Conservation (phyloP, 2,888 invertebrate species). For the Blastobasis adustella region DNA sequence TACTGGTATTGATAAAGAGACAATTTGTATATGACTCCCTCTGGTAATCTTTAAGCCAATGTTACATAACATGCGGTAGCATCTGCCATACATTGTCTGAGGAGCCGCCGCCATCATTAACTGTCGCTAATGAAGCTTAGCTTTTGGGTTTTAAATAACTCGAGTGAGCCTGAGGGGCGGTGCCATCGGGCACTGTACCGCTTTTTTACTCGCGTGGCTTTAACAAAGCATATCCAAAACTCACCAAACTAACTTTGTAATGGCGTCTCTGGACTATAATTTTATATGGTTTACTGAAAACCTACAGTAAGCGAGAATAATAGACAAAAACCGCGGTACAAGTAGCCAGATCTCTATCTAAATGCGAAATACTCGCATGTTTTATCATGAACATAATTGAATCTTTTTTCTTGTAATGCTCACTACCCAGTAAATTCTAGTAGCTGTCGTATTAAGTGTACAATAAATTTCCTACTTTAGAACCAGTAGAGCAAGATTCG, state of each 20-base stretch:
- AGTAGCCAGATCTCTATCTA: constrained; percentile 25
- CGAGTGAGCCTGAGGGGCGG: constrained; percentile 54
- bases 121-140: constrained; percentile 70
- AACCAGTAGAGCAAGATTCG: constrained; percentile 52
- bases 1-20: too few species aligned
- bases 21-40: too few species aligned
- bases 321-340: constrained; percentile 24
- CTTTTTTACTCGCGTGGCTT: constrained; percentile 61
- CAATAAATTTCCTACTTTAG: constrained; percentile 52
- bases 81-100: constrained; percentile 34
- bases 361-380: constrained; percentile 23
- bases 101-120: constrained; percentile 67
- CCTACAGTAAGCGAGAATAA: constrained; percentile 18
- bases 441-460: constrained; percentile 56
- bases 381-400: constrained; percentile 29
- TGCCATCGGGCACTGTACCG: constrained; percentile 33
- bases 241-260: constrained; percentile 49
- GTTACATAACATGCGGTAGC: constrained; percentile 36
- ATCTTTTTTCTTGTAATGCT: constrained; percentile 31
- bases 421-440: constrained; percentile 52
- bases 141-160: constrained; percentile 69
- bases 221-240: constrained; percentile 59
- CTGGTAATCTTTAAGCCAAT: constrained; percentile 14
- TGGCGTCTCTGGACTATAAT: constrained; percentile 24
- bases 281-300: constrained; percentile 10